Percentiles rank a stretch among this genome's conserved stretches.
phyloP scores from a whole-genome alignment of 1,140 invertebrate species.

The Euwallacea fornicatus region DNA sequence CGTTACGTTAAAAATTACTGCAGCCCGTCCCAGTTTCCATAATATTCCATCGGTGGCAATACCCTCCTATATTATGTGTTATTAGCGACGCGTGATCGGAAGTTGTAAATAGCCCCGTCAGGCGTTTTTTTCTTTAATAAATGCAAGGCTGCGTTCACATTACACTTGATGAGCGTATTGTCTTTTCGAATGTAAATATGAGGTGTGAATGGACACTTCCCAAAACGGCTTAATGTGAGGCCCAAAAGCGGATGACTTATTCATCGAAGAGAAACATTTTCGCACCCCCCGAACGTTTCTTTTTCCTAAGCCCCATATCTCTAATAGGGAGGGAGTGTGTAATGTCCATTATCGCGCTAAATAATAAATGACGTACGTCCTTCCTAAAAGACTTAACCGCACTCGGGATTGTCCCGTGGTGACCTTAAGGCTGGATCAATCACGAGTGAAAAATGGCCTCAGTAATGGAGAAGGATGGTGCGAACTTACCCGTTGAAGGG shows the following conservation, averaged over 20 bases:
- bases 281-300: background rate
- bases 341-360: slow-evolving; percentile 48
- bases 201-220: slow-evolving; percentile 1
- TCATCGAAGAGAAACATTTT: background rate
- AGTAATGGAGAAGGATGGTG: slow-evolving; percentile 22
- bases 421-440: slow-evolving; percentile 29
- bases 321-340: slow-evolving; percentile 45
- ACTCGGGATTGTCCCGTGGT: slow-evolving; percentile 27
- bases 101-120: slow-evolving; percentile 30
- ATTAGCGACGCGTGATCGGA: slow-evolving; percentile 20
- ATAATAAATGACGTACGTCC: slow-evolving; percentile 50
- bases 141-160: background rate
- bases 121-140: background rate
- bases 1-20: background rate
- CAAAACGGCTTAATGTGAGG: background rate
- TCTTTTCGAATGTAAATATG: background rate
- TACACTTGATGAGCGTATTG: slow-evolving; percentile 2
- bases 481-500: slow-evolving; percentile 86
- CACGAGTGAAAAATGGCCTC: slow-evolving; percentile 26
- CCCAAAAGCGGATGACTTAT: background rate
- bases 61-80: background rate
- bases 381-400: slow-evolving; percentile 31
- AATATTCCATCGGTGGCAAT: background rate
- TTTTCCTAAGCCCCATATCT: slow-evolving; percentile 19
- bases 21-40: background rate